Evolutionary conservation across 2,888 invertebrate genomes (phyloP).

Genomic region (Anticlea derivata): DNA sequence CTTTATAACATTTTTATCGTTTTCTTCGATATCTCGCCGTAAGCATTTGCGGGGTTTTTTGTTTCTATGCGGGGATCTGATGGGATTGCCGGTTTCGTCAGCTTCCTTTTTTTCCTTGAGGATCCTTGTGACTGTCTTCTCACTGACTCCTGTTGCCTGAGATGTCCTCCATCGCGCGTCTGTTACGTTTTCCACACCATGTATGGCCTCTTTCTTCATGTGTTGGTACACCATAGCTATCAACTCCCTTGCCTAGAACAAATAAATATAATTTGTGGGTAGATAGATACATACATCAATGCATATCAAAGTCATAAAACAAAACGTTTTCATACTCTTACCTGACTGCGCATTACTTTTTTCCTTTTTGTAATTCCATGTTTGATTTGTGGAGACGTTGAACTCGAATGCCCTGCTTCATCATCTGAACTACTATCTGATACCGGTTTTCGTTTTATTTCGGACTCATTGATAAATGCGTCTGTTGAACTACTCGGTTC

Average conservation of each 20-base stretch:
- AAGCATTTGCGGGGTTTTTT: slow-evolving; percentile 8
- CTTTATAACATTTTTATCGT: slow-evolving; percentile 5
- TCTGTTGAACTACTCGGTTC: too few species aligned
- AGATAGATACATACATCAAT: not conserved
- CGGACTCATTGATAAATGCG: too few species aligned
- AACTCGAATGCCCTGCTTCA: too few species aligned
- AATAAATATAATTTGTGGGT: not conserved
- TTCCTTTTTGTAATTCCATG: too few species aligned
- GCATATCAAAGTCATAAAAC: too few species aligned
- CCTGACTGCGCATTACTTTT: too few species aligned
- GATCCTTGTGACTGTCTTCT: slow-evolving; percentile 9
- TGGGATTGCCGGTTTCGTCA: slow-evolving; percentile 3
- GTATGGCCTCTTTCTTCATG: slow-evolving; percentile 16
- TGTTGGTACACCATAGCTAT: slow-evolving; percentile 10
- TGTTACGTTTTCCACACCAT: slow-evolving; percentile 6
- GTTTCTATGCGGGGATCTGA: slow-evolving; percentile 12
- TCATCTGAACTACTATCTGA: too few species aligned
- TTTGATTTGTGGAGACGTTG: too few species aligned
- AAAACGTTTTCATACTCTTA: too few species aligned
- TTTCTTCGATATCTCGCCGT: not conserved
- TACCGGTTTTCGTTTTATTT: too few species aligned
- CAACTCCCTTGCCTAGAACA: slow-evolving; percentile 17
- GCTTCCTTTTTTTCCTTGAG: slow-evolving; percentile 6
- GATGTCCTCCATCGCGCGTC: slow-evolving; percentile 18
- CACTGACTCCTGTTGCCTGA: slow-evolving; percentile 14